Evolutionary conservation across 1,140 invertebrate genomes (phyloP), one percentile per base, ranked within the genome.

Genomic region (Hormaphis cornu): DNA sequence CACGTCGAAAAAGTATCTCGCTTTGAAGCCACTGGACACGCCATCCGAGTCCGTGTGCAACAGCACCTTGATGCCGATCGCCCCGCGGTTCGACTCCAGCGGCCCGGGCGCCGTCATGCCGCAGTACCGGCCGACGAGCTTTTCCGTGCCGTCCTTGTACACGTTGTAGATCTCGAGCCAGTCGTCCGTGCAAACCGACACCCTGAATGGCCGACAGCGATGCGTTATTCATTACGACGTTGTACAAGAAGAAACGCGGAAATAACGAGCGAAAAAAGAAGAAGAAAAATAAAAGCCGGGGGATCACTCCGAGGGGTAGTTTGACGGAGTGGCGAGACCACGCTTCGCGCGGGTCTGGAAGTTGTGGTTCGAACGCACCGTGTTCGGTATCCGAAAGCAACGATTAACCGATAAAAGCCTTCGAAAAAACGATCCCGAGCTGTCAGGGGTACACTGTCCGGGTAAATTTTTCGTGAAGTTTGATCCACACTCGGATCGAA

Each of bases 101-200:
- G 93, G 93, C 33, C 93, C 93, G 9, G 92, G 92, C 24, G 89
- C 86, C 20, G 89, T 88, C 73, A 83, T 82, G 33, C 89, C 87
- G 78, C 91, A 95, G 79, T 91, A 94, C 54, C 91, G 84, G 20
- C 92, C 92, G 58, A 94, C 85, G 71, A 92, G 82, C 74, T 87
- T 87, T 74, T 91, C 87, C 48, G 86, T 86, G 56, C 86, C 83
- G 76, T 89, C 89, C 71, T 85, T 82, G 73, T 90, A 91, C 71
- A 92, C 82, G 75, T 93, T 92, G 81, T 90, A 95, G 73, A 95
- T 89, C 80, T 95, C 92, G 71, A 95, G 80, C 91, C 91, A 95
- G 78, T 95, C 93, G 77, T 95, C 90, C 78, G 87, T 87, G 78
- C 93, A 95, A 56, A 85, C 80, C n/a, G 83, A 79, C 35, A 82